Evolutionary conservation across 1,140 invertebrate species (phyloP), one percentile per base, ranked within the genome.

Genomic region (Drosophila guanche): DNA sequence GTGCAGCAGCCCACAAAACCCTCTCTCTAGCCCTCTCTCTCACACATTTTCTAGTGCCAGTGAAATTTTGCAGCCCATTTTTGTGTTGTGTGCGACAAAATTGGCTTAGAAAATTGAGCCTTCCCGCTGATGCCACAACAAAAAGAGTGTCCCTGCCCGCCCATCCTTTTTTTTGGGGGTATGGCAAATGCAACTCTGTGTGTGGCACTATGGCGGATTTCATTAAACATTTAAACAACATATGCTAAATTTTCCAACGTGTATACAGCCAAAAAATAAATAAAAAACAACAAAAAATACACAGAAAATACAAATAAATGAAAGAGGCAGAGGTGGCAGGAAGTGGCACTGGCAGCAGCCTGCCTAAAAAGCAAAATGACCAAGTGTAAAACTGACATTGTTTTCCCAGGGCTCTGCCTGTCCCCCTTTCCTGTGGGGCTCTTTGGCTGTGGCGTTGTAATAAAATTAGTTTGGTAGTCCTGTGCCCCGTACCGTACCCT

Each of bases 181-280:
- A 10, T 62, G 27, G 72, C 83, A 88, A 83, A 88, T 88, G 83
- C 75, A 89, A 79, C 84, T 88, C 84, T 88, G 84, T 79, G 84
- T 73, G 48, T 29, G 83, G 63, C 68, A 74, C 80, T 77, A 85
- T 51, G 66, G 80, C 55, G 83, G 63, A 88, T 88, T 88, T 88
- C 83, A 88, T 88, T 88, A 88, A 88, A 88, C 51, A 88, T 88
- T 88, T 76, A 88, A 71, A 63, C 71, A 88, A 88, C 84, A 88
- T 88, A 88, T 89, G 83, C 75, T 86, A 83, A 79, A 88, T 72
- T 83, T 37, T 83, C 61, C 66, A 62, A 67, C 59, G 72, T 73
- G 76, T 55, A 61, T 37, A 33, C 50, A 50, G 1, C 16, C 66
- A 27, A 20, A 20, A 20, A 20, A 20, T n/a, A 20, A 20, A 20